phyloP scores from a whole-genome alignment of 2,113 vertebrate species.

The Heterotilapia buettikoferi region DNA sequence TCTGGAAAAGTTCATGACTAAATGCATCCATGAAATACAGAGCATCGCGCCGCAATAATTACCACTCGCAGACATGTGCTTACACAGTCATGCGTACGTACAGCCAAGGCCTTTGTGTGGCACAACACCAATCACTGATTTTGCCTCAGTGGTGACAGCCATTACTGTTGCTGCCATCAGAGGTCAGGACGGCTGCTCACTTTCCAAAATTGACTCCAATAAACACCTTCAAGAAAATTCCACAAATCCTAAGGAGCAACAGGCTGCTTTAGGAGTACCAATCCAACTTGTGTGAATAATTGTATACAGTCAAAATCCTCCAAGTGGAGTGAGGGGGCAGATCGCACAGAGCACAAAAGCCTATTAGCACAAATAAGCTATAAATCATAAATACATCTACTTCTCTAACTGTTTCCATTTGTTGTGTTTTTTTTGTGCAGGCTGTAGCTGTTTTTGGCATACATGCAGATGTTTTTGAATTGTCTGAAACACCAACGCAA shows the following conservation, averaged over 20 bases:
- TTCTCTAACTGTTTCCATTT: conserved; percentile 11
- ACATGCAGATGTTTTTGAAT: neutral
- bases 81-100: conserved; percentile 21
- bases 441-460: neutral
- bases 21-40: conserved; percentile 51
- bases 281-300: conserved; percentile 40
- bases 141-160: conserved; percentile 55
- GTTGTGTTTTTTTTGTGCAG: neutral
- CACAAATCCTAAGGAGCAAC: conserved; percentile 49
- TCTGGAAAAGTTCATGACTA: conserved; percentile 64
- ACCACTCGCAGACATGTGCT: conserved; percentile 17
- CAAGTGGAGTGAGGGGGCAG: conserved; percentile 13
- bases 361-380: conserved; percentile 13
- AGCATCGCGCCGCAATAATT: conserved; percentile 38
- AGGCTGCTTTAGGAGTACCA: conserved; percentile 27
- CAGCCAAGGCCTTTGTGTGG: conserved; percentile 8
- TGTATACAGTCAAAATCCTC: neutral
- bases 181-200: conserved; percentile 37
- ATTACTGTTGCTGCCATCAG: conserved; percentile 54
- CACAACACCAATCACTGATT: conserved; percentile 47
- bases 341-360: conserved; percentile 17
- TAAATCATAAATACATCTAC: conserved; percentile 16
- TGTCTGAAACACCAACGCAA: neutral
- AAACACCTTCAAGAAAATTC: conserved; percentile 69
- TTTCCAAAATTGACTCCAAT: conserved; percentile 69